Conservation (phyloP, 1,140 invertebrate species). For the Procambarus clarkii region DNA sequence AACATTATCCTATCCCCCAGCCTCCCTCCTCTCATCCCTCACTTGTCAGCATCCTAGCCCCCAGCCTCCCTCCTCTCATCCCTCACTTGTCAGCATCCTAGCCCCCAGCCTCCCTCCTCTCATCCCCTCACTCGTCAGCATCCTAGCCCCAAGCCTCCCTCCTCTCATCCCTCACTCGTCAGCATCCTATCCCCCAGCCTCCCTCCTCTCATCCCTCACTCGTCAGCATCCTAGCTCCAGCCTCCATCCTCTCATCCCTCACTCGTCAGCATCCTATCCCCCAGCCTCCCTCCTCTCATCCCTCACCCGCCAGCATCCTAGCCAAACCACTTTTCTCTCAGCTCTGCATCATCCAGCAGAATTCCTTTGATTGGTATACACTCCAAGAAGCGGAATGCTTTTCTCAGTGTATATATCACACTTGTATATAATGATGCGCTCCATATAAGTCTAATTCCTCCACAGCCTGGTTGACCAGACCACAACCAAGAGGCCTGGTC, state of each 20-base stretch:
- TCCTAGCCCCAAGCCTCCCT: too few relatives aligned
- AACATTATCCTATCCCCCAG: background rate
- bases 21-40: background rate
- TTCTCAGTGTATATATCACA: too few relatives aligned
- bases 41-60: background rate
- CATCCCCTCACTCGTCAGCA: background rate
- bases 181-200: background rate
- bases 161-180: background rate
- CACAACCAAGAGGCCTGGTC: too few relatives aligned
- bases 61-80: background rate
- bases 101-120: background rate
- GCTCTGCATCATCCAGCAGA: too few relatives aligned
- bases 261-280: background rate
- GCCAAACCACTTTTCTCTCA: too few relatives aligned
- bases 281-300: background rate
- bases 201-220: background rate
- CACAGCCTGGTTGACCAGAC: too few relatives aligned
- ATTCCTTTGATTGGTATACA: too few relatives aligned
- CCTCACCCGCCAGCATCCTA: background rate
- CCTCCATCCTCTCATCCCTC: too few relatives aligned
- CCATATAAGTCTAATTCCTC: too few relatives aligned
- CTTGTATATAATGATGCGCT: too few relatives aligned
- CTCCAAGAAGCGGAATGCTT: too few relatives aligned
- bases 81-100: background rate
- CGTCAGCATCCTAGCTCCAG: background rate